Conservation (phyloP, 2,797 vertebrate species). For the Sibirionetta formosa region DNA sequence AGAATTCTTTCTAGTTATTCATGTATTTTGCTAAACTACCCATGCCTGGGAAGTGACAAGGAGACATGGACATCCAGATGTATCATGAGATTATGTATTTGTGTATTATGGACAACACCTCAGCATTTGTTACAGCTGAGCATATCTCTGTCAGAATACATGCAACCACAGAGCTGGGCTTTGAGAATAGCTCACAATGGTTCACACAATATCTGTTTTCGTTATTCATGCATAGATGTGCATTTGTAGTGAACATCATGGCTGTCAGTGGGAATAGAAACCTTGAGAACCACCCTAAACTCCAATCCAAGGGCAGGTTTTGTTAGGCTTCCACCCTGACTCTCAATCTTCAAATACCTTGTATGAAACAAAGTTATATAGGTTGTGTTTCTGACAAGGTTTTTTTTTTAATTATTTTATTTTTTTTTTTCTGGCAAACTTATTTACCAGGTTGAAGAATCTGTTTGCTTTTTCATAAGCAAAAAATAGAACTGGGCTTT, state of each 20-base stretch:
- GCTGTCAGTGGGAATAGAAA: not conserved
- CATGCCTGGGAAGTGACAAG: not conserved
- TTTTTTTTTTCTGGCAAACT: not conserved
- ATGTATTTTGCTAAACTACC: not conserved
- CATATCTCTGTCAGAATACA: accelerated
- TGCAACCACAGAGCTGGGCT: not conserved
- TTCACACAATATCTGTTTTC: not conserved
- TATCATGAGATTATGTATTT: too few relatives aligned
- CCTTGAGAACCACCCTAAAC: not conserved
- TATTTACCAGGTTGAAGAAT: not conserved
- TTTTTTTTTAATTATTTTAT: not conserved
- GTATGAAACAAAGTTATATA: not conserved
- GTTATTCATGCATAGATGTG: not conserved
- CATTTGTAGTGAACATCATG: not conserved
- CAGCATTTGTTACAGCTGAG: not conserved
- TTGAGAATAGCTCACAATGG: not conserved
- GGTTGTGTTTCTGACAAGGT: not conserved
- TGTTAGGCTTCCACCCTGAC: not conserved
- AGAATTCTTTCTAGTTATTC: not conserved
- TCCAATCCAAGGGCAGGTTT: not conserved
- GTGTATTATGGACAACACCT: too few relatives aligned
- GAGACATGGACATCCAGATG: not conserved
- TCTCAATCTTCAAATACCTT: not conserved
- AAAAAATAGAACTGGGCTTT: not conserved
- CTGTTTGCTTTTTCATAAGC: not conserved